Base-by-base conservation (phyloP, 2,797 vertebrate species). In the Adrianichthys oophorus region DNA sequence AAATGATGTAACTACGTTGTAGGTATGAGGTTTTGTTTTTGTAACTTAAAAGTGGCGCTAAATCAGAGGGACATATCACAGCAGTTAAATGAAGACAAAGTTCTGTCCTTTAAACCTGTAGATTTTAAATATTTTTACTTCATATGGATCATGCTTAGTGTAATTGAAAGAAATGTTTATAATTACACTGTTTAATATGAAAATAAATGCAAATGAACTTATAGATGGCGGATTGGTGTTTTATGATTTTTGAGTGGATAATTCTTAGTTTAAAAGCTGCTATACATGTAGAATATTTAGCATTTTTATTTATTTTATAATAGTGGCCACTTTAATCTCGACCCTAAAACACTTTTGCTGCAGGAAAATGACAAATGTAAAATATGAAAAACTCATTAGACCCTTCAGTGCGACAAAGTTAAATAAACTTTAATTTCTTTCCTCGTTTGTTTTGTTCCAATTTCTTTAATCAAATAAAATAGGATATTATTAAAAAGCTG, bases 151-250 rank as follows among this genome's bases (percentile, higher is more conserved):
- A 95, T 96, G 94, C 92, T 94, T 94, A 93, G 94, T 97, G 95
- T 97, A 94, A 97, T 94, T 96, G 92, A 94, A 96, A 93, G 93
- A 96, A 94, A 92, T 96, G 95, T 98, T 98, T 98, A 95, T 98
- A 98, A 98, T 95, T 94, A 94, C 90, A 92, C 91, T 93, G 96
- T 98, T 98, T 98, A 98, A 97, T 99, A 98, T 98, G 93, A 93
- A 93, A 95, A 98, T 96, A 98, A 99, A 99, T 94, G 79, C 86
- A 90, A 89, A 90, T 86, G 72, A 82, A 89, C 87, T 90, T 91
- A 76, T 86, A 74, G 32, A 49, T 68, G 3, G 7, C 6, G 29
- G 48, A 37, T 56, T 46, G 45, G 43, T 48, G 21, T 48, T 37
- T 52, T 10, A 15, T 21, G 4, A 15, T 21, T 7, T 19, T 7